Conservation (phyloP, 2,888 invertebrate species). For the Thalpophila matura region DNA sequence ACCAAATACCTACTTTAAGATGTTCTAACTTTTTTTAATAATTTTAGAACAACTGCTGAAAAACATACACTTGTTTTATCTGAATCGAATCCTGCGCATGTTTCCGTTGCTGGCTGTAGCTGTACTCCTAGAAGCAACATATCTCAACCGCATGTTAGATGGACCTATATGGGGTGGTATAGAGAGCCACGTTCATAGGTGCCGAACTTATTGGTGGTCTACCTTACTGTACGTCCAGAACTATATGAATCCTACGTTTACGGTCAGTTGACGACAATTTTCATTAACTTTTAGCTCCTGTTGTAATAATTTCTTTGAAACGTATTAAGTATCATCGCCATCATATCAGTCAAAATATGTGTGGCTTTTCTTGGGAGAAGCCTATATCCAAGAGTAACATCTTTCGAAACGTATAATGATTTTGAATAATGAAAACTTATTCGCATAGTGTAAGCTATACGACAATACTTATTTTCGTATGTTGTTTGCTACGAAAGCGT, state of each 20-base stretch:
- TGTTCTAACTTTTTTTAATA: not conserved
- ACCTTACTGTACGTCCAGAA: slow-evolving; percentile 78
- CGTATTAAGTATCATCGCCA: no score
- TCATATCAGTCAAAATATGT: no score
- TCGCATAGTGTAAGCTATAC: no score
- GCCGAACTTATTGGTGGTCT: slow-evolving; percentile 77
- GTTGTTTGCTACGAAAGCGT: slow-evolving; percentile 4
- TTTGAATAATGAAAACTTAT: no score
- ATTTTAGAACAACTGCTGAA: slow-evolving; percentile 64
- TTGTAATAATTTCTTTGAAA: no score
- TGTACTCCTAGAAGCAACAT: slow-evolving; percentile 71
- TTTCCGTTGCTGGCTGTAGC: slow-evolving; percentile 74
- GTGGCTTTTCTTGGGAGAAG: no score
- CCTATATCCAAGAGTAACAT: no score
- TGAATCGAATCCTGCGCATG: slow-evolving; percentile 75
- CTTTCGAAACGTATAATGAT: no score
- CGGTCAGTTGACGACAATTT: slow-evolving; percentile 58
- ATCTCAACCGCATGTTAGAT: slow-evolving; percentile 69
- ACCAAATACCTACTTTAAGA: no score
- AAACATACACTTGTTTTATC: slow-evolving; percentile 76
- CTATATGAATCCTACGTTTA: slow-evolving; percentile 65
- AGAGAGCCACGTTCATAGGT: slow-evolving; percentile 60
- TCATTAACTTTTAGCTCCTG: not conserved
- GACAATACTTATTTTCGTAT: no score
- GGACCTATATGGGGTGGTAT: slow-evolving; percentile 70